Evolutionary conservation across 1,140 invertebrate species (phyloP), one percentile per base, ranked within the genome.

Genomic region (Pseudomyrmex pallidus): DNA sequence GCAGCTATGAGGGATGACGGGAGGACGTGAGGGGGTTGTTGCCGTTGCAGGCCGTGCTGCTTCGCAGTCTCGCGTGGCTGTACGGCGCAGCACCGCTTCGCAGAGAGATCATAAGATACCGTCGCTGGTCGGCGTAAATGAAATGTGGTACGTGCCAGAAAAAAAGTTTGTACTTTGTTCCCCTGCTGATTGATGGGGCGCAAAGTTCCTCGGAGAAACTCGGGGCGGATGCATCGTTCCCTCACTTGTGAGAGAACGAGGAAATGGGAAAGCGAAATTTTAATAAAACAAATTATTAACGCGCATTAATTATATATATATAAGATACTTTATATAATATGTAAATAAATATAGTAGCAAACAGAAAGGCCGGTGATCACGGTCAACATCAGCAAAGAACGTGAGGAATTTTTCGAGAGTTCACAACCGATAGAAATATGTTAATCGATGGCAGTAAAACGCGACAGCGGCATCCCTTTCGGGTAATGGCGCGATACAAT

Each of bases 81-180:
- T 78, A 77, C 5, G 64, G 59, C 15, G 48, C 17, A 20, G 57
- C 63, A 9, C 66, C 76, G 76, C 70, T 80, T 80, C 66, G 76
- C 56, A 59, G 66, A 72, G 54, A 80, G 76, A 80, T 82, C 48
- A 54, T 56, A n/a, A 78, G 74, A 78, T 70, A 84, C 64, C 68
- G 54, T 73, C 76, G 64, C 74, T 70, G 54, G 64, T 50, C 56
- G 68, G 86, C 64, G 85, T 87, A 88, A 88, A 88, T 82, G 87
- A 88, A 88, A 88, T 87, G 83, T 68, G 76, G 52, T 88, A 88
- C 86, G 87, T 88, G 83, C 66, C 72, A 77, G 86, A 82, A 87
- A 77, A 78, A 87, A 82, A 80, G 68, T 74, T 82, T 56, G 54
- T 62, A 76, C 82, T 83, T 82, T 73, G 86, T 82, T 82, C 52